These are phyloP conservation scores for Pogonus chalceus DNA, from an alignment of 1,140 invertebrate genomes.

Conservation along the genomic window DNA sequence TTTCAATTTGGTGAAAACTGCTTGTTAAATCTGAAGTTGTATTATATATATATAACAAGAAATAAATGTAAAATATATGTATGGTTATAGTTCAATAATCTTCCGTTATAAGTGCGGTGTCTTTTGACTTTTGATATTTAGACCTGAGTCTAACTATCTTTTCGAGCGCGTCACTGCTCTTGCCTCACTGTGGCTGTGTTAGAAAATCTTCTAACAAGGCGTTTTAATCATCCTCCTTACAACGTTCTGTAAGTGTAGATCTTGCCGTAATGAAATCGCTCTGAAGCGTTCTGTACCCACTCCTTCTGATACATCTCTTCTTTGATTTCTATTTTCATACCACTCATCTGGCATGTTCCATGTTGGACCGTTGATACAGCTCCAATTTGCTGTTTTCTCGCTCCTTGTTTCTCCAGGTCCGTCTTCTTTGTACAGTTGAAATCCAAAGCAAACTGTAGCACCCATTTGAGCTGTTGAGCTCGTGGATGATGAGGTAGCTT, in stretches of 20 bases:
- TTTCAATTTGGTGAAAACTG: too few relatives aligned
- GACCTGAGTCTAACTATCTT: too few relatives aligned
- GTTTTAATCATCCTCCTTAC: slow-evolving; percentile 15
- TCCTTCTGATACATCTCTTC: slow-evolving; percentile 16
- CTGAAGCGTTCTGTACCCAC: slow-evolving; percentile 15
- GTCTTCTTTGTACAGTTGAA: slow-evolving; percentile 18
- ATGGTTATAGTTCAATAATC: too few relatives aligned
- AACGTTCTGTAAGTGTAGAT: slow-evolving; percentile 2
- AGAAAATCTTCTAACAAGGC: too few relatives aligned
- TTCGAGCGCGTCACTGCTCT: too few relatives aligned
- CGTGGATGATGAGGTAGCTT: slow-evolving; percentile 12
- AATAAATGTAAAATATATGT: too few relatives aligned
- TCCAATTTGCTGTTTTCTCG: slow-evolving; percentile 14
- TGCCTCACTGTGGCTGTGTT: too few relatives aligned
- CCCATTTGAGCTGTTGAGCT: slow-evolving; percentile 16
- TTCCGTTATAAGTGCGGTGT: too few relatives aligned
- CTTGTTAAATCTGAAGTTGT: too few relatives aligned
- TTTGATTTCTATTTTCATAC: slow-evolving; percentile 16
- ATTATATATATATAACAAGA: too few relatives aligned
- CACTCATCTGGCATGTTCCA: slow-evolving; percentile 18
- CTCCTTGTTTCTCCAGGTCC: slow-evolving; percentile 11
- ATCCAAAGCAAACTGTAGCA: slow-evolving; percentile 17
- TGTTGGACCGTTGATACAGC: slow-evolving; percentile 9
- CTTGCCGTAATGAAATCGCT: slow-evolving; percentile 13
- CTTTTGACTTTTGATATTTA: too few relatives aligned